Percentiles rank a stretch among this genome's conserved stretches.
Evolutionary conservation across 2,888 invertebrate species (phyloP).

Genomic region (Scotopteryx bipunctaria): DNA sequence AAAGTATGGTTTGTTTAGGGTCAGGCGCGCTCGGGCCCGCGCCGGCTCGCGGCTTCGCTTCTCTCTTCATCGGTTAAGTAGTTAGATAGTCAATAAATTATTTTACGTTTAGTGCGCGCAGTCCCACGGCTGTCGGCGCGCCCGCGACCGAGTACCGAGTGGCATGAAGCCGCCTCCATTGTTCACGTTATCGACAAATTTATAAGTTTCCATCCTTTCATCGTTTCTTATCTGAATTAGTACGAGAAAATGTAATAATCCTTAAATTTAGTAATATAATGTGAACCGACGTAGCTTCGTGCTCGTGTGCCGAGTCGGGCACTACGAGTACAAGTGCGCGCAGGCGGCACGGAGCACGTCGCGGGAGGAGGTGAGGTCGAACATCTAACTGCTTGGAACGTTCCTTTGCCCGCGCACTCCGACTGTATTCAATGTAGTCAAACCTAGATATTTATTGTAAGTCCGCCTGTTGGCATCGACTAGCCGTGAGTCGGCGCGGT

Average conservation of each 20-base stretch:
- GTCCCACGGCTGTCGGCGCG: not conserved
- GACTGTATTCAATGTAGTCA: too few species aligned
- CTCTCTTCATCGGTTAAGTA: conserved; percentile 59
- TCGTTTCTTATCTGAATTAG: conserved; percentile 11
- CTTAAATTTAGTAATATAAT: not conserved
- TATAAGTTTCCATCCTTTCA: conserved; percentile 2
- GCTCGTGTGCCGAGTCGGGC: not conserved
- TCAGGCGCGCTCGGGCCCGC: not conserved
- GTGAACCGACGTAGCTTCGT: not conserved
- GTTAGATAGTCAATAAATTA: conserved; percentile 70
- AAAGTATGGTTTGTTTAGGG: conserved; percentile 12
- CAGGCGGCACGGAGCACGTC: not conserved
- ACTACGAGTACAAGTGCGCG: too few species aligned
- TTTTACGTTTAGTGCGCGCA: conserved; percentile 29
- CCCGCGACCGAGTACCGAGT: not conserved
- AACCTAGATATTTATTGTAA: too few species aligned
- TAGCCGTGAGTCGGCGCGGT: too few species aligned
- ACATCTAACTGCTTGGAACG: not conserved
- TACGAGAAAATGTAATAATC: conserved; percentile 2
- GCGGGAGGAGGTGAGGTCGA: not conserved
- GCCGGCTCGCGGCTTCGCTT: conserved; percentile 51
- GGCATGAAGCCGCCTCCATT: not conserved
- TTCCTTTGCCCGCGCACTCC: too few species aligned
- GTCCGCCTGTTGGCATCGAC: too few species aligned
- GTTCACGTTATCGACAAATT: too few species aligned